A percentile compares a stretch with the other conserved stretches of the same genome.
These are phyloP conservation scores for Telmatochromis sp. DNA, from an alignment of 2,113 vertebrate species.

Conservation along the genomic window DNA sequence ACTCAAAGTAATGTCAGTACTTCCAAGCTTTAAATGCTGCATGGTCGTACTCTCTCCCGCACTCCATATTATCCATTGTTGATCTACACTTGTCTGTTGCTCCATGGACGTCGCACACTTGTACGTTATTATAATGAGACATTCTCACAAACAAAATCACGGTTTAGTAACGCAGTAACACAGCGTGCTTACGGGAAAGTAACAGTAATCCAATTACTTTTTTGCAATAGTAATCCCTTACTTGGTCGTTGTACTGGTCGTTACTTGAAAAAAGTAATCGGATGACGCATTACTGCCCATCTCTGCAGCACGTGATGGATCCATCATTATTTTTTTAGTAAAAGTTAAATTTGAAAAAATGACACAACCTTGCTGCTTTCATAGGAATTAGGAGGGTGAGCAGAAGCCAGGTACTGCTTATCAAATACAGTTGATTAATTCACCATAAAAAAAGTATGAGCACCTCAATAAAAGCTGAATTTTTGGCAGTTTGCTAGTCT, in stretches of 20 bases:
- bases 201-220: not conserved
- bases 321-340: not conserved
- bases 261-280: not conserved
- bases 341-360: not conserved
- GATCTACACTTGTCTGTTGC: not conserved
- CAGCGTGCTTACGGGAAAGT: fast-evolving
- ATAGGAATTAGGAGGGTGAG: not conserved
- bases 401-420: not conserved
- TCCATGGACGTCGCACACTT: not conserved
- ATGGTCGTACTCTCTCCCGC: not conserved
- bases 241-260: not conserved
- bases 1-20: not conserved
- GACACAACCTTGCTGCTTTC: not conserved
- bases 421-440: not conserved
- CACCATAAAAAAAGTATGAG: not conserved
- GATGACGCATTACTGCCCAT: not conserved
- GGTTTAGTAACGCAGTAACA: not conserved
- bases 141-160: not conserved
- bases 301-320: not conserved
- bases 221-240: not conserved
- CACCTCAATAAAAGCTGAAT: not conserved
- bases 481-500: not conserved
- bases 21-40: not conserved
- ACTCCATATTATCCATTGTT: not conserved
- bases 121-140: not conserved